These are phyloP conservation scores for Ectropis grisescens DNA, from an alignment of 1,140 invertebrate genomes.

Conservation along the genomic window DNA sequence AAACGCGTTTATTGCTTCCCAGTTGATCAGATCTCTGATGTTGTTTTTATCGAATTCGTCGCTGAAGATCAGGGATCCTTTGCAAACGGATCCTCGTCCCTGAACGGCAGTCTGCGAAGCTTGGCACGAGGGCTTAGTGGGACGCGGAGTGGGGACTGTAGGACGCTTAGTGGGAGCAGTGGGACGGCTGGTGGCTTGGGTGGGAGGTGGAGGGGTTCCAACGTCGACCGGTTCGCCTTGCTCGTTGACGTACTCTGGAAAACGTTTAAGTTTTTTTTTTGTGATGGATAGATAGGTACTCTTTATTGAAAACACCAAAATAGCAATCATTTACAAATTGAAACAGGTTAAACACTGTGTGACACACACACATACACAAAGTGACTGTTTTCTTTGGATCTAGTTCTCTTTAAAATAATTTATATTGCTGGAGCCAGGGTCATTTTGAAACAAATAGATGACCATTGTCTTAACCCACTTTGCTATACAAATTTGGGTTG, in stretches of 20 bases:
- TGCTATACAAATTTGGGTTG: no score
- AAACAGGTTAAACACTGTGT: no score
- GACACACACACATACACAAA: no score
- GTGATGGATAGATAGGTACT: no score
- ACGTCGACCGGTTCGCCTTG: slow-evolving; percentile 27
- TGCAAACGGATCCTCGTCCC: slow-evolving; percentile 46
- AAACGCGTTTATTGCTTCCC: slow-evolving; percentile 63
- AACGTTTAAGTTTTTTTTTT: background rate
- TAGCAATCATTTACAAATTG: no score
- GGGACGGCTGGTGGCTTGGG: background rate
- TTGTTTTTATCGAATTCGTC: slow-evolving; percentile 62
- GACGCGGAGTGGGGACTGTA: background rate
- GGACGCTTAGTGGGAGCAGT: background rate
- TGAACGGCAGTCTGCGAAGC: slow-evolving; percentile 30
- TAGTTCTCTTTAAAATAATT: no score
- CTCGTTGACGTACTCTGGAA: slow-evolving; percentile 47
- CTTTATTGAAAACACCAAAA: no score
- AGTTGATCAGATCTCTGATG: slow-evolving; percentile 36
- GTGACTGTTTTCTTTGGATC: no score
- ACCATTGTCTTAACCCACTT: no score
- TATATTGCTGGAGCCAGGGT: no score
- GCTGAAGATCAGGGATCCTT: slow-evolving; percentile 62
- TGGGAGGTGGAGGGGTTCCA: slow-evolving; percentile 6
- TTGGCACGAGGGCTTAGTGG: slow-evolving; percentile 14
- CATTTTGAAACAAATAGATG: no score